Conservation (phyloP, 2,797 vertebrate species). For the Ataeniobius toweri region DNA sequence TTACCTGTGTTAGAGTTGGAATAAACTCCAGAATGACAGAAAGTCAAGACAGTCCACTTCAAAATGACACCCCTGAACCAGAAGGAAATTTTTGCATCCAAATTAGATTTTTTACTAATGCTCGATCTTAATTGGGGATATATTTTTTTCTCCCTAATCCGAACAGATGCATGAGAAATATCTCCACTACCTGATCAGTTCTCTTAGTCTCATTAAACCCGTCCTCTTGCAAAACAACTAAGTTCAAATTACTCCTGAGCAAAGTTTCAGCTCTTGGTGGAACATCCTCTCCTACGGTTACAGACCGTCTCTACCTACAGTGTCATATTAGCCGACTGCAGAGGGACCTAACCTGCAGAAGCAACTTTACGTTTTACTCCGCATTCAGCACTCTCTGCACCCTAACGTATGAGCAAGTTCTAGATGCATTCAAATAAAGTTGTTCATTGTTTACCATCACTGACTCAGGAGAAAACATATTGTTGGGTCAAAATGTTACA, state of each 20-base stretch:
- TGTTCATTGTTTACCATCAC: neutral
- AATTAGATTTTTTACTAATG: neutral
- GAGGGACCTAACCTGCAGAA: neutral
- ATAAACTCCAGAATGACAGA: neutral
- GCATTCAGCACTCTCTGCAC: neutral
- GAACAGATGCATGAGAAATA: neutral
- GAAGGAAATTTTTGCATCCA: neutral
- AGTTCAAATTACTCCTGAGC: slow-evolving; percentile 32
- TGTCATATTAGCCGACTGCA: slow-evolving; percentile 7
- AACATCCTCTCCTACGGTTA: slow-evolving; percentile 26
- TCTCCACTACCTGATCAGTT: neutral
- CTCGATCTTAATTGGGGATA: neutral
- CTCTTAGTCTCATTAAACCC: slow-evolving; percentile 2
- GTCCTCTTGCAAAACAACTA: slow-evolving; percentile 27
- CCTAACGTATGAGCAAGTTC: neutral
- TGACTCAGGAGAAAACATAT: neutral
- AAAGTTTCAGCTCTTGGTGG: slow-evolving; percentile 17
- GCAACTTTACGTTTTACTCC: slow-evolving; percentile 7
- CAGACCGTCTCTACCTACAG: neutral
- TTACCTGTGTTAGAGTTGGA: neutral
- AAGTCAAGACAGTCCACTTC: neutral
- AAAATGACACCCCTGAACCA: neutral
- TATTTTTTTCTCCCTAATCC: slow-evolving; percentile 1
- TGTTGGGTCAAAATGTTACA: neutral
- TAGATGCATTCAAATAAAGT: neutral